These are phyloP conservation scores for Cylloceria caligata DNA, from an alignment of 2,888 invertebrate genomes.

Conservation along the genomic window DNA sequence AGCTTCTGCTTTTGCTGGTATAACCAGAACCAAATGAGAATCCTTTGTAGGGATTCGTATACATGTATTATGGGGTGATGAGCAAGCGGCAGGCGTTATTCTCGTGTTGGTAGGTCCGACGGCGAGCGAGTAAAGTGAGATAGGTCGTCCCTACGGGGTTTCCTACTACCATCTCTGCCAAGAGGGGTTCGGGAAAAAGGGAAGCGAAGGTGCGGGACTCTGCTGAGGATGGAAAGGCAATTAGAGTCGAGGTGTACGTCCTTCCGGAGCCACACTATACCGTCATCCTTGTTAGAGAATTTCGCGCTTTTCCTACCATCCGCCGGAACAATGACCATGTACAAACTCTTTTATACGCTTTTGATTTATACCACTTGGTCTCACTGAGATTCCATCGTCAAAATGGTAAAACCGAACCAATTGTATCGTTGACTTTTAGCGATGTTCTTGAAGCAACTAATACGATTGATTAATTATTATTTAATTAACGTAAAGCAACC, in stretches of 20 bases:
- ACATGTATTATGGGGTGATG: constrained; percentile 54
- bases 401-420: background rate
- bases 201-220: constrained; percentile 47
- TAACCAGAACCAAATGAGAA: constrained; percentile 68
- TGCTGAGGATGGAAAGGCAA: constrained; percentile 66
- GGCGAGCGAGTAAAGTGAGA: constrained; percentile 38
- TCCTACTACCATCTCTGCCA: constrained; percentile 33
- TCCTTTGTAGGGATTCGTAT: constrained; percentile 80
- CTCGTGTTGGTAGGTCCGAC: constrained; percentile 52
- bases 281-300: constrained; percentile 24
- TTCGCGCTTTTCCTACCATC: constrained; percentile 16
- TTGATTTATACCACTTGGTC: background rate
- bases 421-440: background rate
- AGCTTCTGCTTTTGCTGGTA: constrained; percentile 54
- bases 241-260: constrained; percentile 54
- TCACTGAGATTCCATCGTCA: background rate
- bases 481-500: too few species aligned
- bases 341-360: background rate
- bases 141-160: constrained; percentile 46
- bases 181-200: constrained; percentile 38
- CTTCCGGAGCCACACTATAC: constrained; percentile 32
- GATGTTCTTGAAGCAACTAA: background rate
- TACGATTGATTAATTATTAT: background rate
- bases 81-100: constrained; percentile 45
- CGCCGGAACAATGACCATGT: background rate